A percentile compares a stretch with the other conserved stretches of the same genome.
These are phyloP conservation scores for Scaptomyza tumidula DNA, from an alignment of 2,888 invertebrate species.

Conservation along the genomic window DNA sequence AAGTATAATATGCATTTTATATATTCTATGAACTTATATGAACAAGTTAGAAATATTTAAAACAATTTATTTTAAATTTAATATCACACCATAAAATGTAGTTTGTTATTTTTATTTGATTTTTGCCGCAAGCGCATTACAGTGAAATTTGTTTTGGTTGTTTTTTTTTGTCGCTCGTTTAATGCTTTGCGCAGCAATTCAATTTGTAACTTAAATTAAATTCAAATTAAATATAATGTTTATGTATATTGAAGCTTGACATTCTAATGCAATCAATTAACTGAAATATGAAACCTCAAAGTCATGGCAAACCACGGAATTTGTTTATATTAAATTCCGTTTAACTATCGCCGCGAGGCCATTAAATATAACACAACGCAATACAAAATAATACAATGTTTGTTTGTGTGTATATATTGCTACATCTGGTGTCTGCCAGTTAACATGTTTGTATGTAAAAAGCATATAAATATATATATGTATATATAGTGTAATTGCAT, in stretches of 20 bases:
- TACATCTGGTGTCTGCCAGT: conserved; percentile 16
- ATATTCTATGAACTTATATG: no score
- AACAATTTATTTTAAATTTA: no score
- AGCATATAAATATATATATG: background rate
- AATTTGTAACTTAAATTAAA: conserved; percentile 25
- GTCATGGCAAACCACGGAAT: conserved; percentile 27
- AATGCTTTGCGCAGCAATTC: conserved; percentile 6
- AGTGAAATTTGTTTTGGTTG: background rate
- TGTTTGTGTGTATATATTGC: conserved; percentile 2
- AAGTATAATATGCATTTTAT: no score
- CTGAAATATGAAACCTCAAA: conserved; percentile 42
- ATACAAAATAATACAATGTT: conserved; percentile 17
- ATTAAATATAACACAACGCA: conserved; percentile 42
- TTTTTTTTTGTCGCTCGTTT: conserved; percentile 2
- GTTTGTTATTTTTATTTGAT: background rate
- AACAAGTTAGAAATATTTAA: no score
- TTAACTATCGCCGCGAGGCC: conserved; percentile 61
- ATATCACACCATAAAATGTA: no score
- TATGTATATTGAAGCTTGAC: conserved; percentile 1
- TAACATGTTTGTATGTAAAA: background rate
- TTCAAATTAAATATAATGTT: conserved; percentile 23
- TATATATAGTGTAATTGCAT: conserved; percentile 12
- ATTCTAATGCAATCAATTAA: conserved; percentile 42
- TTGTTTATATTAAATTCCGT: conserved; percentile 66
- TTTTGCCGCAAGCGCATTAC: background rate